These are phyloP conservation scores for Erebia palarica DNA, from an alignment of 2,888 invertebrate species.

Conservation along the genomic window DNA sequence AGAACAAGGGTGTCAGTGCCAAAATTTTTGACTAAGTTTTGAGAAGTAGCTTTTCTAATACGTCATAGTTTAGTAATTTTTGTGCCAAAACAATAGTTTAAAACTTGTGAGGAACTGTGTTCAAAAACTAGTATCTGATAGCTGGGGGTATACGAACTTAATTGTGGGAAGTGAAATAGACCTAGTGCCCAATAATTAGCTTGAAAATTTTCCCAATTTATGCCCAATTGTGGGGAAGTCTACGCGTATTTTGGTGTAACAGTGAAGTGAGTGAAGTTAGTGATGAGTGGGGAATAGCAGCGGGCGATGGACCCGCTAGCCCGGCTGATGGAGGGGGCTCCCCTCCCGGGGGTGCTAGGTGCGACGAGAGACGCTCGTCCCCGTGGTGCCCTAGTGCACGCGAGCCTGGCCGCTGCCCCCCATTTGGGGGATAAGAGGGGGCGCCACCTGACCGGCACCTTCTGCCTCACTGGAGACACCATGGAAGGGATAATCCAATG, in stretches of 20 bases:
- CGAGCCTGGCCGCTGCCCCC: constrained; percentile 88
- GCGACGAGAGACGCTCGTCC: constrained; percentile 82
- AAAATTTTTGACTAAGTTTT: constrained; percentile 8
- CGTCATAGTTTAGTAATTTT: background rate
- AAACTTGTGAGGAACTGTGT: constrained; percentile 19
- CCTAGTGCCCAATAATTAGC: too few relatives aligned
- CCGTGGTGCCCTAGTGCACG: constrained; percentile 89
- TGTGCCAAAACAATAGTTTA: constrained; percentile 7
- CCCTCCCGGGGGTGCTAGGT: constrained; percentile 82
- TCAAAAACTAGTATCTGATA: background rate
- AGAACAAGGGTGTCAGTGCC: constrained; percentile 15
- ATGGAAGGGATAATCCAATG: constrained; percentile 97
- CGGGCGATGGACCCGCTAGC: constrained; percentile 91
- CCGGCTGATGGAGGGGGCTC: constrained; percentile 89
- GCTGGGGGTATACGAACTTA: too few relatives aligned
- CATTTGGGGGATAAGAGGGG: constrained; percentile 88
- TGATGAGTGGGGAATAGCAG: constrained; percentile 44
- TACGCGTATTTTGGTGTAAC: background rate
- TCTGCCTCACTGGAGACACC: constrained; percentile 94
- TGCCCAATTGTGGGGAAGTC: background rate
- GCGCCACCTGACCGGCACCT: constrained; percentile 92
- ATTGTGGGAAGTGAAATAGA: too few relatives aligned
- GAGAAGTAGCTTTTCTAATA: constrained; percentile 13
- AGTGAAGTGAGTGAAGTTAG: constrained; percentile 26
- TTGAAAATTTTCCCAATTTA: too few relatives aligned